phyloP scores from a whole-genome alignment of 2,888 invertebrate species.

The Trachelus troglodyta region DNA sequence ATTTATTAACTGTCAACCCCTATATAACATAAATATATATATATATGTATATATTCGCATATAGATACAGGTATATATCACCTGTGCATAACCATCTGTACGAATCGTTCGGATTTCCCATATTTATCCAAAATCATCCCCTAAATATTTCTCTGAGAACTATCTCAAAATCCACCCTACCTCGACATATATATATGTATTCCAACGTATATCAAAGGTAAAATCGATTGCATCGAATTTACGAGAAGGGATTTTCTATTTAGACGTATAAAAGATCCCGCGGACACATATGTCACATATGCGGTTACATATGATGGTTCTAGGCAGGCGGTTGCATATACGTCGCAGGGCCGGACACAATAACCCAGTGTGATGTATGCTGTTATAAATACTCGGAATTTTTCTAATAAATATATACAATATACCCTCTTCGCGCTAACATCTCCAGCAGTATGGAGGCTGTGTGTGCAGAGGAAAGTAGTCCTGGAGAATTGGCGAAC shows the following conservation, averaged over 20 bases:
- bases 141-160: neutral
- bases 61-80: neutral
- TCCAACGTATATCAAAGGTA: neutral
- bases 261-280: neutral
- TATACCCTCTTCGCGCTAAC: neutral
- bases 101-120: neutral
- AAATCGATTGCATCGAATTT: neutral
- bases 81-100: neutral
- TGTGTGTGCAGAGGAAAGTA: constrained; percentile 40
- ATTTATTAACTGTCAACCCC: neutral
- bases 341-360: neutral
- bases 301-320: neutral
- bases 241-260: neutral
- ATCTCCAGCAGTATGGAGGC: constrained; percentile 33
- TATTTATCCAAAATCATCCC: neutral
- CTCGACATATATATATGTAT: neutral
- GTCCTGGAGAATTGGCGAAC: neutral
- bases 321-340: neutral
- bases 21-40: neutral
- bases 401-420: neutral
- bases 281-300: neutral
- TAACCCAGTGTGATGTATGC: neutral
- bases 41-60: neutral
- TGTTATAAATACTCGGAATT: neutral
- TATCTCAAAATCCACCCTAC: neutral